Base-by-base conservation (phyloP, 1,140 invertebrate species). In the Potamilus streckersoni region DNA sequence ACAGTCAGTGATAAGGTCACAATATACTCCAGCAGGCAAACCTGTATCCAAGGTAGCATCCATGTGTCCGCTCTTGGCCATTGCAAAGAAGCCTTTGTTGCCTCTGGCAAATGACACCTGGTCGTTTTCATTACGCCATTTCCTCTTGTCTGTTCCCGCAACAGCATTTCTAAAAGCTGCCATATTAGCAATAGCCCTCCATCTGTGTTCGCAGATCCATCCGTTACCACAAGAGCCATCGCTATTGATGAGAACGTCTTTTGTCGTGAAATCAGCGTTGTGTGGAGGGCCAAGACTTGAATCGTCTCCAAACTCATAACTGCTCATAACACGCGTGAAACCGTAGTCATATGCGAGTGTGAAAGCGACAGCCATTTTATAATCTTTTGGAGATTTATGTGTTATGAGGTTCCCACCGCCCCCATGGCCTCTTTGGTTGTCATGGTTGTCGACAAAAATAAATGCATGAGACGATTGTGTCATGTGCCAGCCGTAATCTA, bases 201-300 rank as follows among this genome's bases (percentile, higher is more conserved):
- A 97, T 27, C 91, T 92, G 88, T 97, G 96, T 88, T 97, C 96
- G 85, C 96, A 97, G 2, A 97, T 90, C 95, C 95, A 97, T 1
- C 95, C 95, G 82, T 93, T 93, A 1, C 91, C 92, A 82, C 96
- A 97, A 2, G 90, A 69, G 2, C 92, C 91, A 70, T 90, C 89
- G 23, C 79, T 73, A 19, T 85, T 83, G 23, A 91, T 88, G 8
- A 83, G 85, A 3, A 91, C 87, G 23, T 93, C 92, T 19, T 93
- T 89, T n/a, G 93, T 93, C 76, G 94, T 93, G 6, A 91, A 93
- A 71, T 92, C 85, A 27, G 23, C 73, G 66, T 82, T 80, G 60
- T 81, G 79, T 0, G 83, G 83, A 20, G 83, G 83, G 6, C 81
- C 81, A 14, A 73, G 67, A 55, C 76, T 73, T 6, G 38, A 38